Evolutionary conservation across 2,888 invertebrate genomes (phyloP), one percentile per base, ranked within the genome.

Genomic region (Criorhina ranunculi): DNA sequence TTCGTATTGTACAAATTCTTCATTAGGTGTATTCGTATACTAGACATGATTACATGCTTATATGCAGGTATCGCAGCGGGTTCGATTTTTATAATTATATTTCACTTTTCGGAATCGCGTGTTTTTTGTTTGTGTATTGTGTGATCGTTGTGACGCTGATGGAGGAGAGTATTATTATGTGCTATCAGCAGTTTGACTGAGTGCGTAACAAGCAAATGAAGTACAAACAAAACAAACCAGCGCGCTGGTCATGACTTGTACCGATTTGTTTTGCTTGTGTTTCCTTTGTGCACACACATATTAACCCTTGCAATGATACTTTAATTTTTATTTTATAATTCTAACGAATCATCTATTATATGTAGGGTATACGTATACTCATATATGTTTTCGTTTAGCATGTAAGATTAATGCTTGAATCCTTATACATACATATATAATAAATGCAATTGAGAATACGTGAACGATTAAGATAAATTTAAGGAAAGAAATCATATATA

Each of bases 151-250:
- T 59, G 49, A 67, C 31, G 44, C 17, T 67, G 33, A 35, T 5
- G 5, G 44, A 57, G 53, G 19, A 76, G 66, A 67, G 66, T 66
- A 76, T 57, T 62, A 77, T 67, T 64, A 80, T 78, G 78, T 85
- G 80, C 80, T 85, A 75, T 75, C 70, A 70, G 75, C 85, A 80
- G 85, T 85, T 70, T 76, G 85, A 85, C 85, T 85, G 85, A 85
- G 85, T 85, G 85, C 85, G 64, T 75, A 64, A 49, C 19, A 70
- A 85, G 64, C 80, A 85, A 85, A 80, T 53, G 6, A 59, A 80
- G 53, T 64, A 80, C 70, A 70, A 80, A 59, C 85, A 35, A 80
- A 79, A 66, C 53, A 57, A 49, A 29, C 19, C 29, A 11, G 24
- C 24, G 24, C 24, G 24, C 1, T 4, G 24, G 8, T 19, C 19